A percentile compares a stretch with the other conserved stretches of the same genome.
Evolutionary conservation across 35 echinoderm and acorn worm species (phyloP).

Genomic region (Holothuria glaberrima): DNA sequence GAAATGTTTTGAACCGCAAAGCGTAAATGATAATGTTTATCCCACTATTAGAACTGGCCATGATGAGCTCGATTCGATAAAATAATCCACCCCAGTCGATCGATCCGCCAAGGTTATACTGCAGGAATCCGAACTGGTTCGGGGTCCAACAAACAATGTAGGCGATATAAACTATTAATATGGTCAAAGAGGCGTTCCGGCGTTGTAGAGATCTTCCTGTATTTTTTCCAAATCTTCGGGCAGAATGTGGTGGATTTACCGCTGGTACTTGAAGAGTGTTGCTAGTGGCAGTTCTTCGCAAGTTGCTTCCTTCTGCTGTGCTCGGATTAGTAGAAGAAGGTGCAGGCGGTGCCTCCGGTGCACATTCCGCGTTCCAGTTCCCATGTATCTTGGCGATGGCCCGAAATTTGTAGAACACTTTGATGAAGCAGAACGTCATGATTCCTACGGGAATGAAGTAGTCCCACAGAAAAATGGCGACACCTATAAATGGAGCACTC

Average conservation of each 20-base stretch:
- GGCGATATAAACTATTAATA: conserved; percentile 35
- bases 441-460: conserved; percentile 26
- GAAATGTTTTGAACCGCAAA: conserved; percentile 20
- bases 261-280: not conserved
- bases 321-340: not conserved
- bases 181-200: conserved; percentile 22
- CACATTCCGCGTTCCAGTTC: not conserved
- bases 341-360: not conserved
- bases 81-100: conserved; percentile 52
- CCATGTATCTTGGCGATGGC: not conserved
- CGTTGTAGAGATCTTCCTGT: conserved; percentile 27
- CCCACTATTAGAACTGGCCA: conserved; percentile 56
- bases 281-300: not conserved
- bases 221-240: not conserved
- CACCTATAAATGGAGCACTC: not conserved
- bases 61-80: conserved; percentile 56
- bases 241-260: not conserved
- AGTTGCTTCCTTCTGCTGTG: not conserved
- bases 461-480: conserved; percentile 52
- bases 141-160: conserved; percentile 71
- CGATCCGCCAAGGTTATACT: conserved; percentile 39
- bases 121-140: conserved; percentile 65
- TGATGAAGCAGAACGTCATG: conserved; percentile 5
- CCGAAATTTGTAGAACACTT: not conserved
- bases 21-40: conserved; percentile 62